A percentile compares a stretch with the other conserved stretches of the same genome.
phyloP scores from a whole-genome alignment of 2,797 vertebrate genomes.

The Ctenopoma kingsleyae region DNA sequence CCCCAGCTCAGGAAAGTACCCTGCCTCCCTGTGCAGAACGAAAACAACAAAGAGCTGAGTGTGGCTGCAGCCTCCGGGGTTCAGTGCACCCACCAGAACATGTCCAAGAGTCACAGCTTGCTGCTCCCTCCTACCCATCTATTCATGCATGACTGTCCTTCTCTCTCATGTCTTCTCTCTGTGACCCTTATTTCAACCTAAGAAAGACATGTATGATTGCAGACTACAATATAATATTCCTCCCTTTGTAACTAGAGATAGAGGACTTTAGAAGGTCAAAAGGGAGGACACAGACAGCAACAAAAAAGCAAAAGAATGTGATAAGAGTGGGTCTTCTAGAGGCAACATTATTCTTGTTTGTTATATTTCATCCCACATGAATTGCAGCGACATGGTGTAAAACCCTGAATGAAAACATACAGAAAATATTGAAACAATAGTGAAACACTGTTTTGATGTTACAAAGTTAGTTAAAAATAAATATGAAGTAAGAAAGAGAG shows the following conservation, averaged over 20 bases:
- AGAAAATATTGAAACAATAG: background rate
- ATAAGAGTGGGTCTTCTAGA: constrained; percentile 50
- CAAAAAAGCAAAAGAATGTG: constrained; percentile 46
- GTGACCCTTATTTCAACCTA: constrained; percentile 62
- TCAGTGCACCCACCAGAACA: constrained; percentile 84
- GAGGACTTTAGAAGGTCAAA: constrained; percentile 64
- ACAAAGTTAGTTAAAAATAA: background rate
- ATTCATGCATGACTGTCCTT: constrained; percentile 72
- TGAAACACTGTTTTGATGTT: background rate
- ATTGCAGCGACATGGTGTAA: background rate
- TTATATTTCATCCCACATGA: constrained; percentile 1
- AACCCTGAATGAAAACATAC: constrained; percentile 7
- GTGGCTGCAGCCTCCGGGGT: constrained; percentile 85
- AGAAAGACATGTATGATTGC: constrained; percentile 52
- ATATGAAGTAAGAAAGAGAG: background rate
- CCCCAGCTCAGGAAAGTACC: constrained; percentile 83
- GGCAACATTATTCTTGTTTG: background rate
- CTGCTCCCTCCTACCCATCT: constrained; percentile 79
- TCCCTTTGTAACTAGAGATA: constrained; percentile 17
- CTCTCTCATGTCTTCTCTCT: constrained; percentile 54
- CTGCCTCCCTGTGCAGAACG: constrained; percentile 82
- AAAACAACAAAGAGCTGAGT: constrained; percentile 88
- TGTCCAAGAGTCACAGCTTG: constrained; percentile 86
- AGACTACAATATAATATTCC: constrained; percentile 43
- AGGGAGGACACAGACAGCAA: constrained; percentile 34